Percentiles rank a stretch among this genome's conserved stretches.
These are phyloP conservation scores for Brachymystax lenok DNA, from an alignment of 2,797 vertebrate genomes.

Conservation along the genomic window DNA sequence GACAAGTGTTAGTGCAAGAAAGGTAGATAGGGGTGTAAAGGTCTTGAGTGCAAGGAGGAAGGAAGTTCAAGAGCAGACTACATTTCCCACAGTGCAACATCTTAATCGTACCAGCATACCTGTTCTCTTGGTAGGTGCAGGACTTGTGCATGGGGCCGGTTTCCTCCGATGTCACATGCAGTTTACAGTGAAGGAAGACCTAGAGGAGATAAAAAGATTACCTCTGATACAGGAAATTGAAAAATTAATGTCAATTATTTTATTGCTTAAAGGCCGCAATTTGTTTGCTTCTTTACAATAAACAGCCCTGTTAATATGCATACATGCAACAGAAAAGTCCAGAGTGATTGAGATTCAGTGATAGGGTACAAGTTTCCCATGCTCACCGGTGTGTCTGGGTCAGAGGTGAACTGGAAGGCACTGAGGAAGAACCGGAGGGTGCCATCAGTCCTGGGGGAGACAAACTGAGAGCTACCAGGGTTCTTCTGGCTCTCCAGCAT, in stretches of 20 bases:
- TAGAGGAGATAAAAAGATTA: slow-evolving; percentile 29
- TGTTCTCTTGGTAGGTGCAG: slow-evolving; percentile 64
- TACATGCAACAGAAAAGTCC: background rate
- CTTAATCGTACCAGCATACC: slow-evolving; percentile 38
- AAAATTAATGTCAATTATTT: background rate
- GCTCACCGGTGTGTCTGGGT: slow-evolving; percentile 64
- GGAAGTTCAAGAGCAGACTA: background rate
- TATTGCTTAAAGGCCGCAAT: background rate
- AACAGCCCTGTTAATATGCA: background rate
- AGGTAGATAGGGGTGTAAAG: no score
- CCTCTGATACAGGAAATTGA: background rate
- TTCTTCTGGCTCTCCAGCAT: slow-evolving; percentile 67
- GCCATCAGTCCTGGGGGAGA: slow-evolving; percentile 52
- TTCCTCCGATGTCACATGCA: slow-evolving; percentile 53
- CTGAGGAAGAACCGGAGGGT: slow-evolving; percentile 67
- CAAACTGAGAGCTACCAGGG: slow-evolving; percentile 56
- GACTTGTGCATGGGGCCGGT: slow-evolving; percentile 65
- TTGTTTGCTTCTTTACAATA: no score
- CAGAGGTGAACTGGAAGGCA: slow-evolving; percentile 72
- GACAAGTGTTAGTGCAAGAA: no score
- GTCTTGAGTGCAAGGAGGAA: background rate
- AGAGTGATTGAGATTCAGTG: background rate
- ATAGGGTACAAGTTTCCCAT: background rate
- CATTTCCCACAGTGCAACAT: background rate
- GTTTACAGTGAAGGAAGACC: slow-evolving; percentile 68